These are phyloP conservation scores for Polylopha cassiicola DNA, from an alignment of 2,888 invertebrate genomes.

Conservation along the genomic window DNA sequence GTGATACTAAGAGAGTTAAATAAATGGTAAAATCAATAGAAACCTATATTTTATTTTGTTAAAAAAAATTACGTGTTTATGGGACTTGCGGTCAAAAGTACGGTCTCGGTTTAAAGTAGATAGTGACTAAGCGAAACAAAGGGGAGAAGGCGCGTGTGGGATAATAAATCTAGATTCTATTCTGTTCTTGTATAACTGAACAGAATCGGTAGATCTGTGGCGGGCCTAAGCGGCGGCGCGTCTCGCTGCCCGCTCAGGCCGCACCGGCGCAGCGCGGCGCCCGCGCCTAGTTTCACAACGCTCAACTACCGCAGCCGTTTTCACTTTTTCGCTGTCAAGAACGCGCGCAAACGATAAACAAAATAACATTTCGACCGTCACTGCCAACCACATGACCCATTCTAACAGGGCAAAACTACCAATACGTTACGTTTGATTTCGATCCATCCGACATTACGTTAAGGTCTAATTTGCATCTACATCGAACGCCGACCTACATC, in stretches of 20 bases:
- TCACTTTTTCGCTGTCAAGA: constrained; percentile 78
- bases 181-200: constrained; percentile 21
- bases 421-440: constrained; percentile 34
- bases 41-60: too few relatives aligned
- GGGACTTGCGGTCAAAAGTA: too few relatives aligned
- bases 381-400: constrained; percentile 45
- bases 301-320: constrained; percentile 69
- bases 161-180: too few relatives aligned
- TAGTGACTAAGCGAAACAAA: too few relatives aligned
- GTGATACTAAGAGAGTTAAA: too few relatives aligned
- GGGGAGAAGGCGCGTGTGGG: too few relatives aligned
- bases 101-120: too few relatives aligned
- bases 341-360: constrained; percentile 74
- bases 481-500: constrained; percentile 40
- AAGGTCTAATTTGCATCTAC: constrained; percentile 51
- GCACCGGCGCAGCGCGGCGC: constrained; percentile 37
- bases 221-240: constrained; percentile 42
- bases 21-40: too few relatives aligned
- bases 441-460: constrained; percentile 36
- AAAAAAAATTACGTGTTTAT: too few relatives aligned
- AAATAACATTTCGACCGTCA: constrained; percentile 74
- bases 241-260: constrained; percentile 25
- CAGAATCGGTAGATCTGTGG: constrained; percentile 26
- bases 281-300: constrained; percentile 69
- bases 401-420: constrained; percentile 39